These are phyloP conservation scores for Battus philenor DNA, from an alignment of 1,140 invertebrate genomes.

Conservation along the genomic window DNA sequence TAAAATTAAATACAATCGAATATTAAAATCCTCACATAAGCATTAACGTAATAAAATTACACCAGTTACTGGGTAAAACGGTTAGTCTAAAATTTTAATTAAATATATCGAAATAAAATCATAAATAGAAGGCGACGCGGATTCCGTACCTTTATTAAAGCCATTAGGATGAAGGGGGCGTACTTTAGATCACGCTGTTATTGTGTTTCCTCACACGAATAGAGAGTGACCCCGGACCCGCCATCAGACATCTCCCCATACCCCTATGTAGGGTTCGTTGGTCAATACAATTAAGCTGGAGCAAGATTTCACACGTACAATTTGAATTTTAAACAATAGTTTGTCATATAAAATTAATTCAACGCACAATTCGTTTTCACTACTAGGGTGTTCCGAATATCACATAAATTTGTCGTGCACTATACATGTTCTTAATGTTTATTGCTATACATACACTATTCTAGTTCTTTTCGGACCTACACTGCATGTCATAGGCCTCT, in stretches of 20 bases:
- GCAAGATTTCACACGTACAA: conserved; percentile 69
- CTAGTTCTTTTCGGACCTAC: too few species aligned
- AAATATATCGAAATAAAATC: conserved; percentile 69
- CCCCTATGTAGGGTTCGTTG: conserved; percentile 35
- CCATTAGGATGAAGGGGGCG: conserved; percentile 51
- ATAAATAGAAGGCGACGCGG: conserved; percentile 56
- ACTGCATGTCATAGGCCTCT: too few species aligned
- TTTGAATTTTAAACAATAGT: conserved; percentile 74
- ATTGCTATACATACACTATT: too few species aligned
- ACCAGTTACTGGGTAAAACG: too few species aligned
- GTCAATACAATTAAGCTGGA: conserved; percentile 66
- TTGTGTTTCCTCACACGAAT: conserved; percentile 54
- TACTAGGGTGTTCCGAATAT: conserved; percentile 33
- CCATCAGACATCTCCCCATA: conserved; percentile 29
- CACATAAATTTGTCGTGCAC: too few species aligned
- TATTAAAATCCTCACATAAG: too few species aligned
- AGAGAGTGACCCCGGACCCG: conserved; percentile 30
- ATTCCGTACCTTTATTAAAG: conserved; percentile 68
- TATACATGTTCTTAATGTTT: too few species aligned
- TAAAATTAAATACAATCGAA: too few species aligned
- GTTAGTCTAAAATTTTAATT: conserved; percentile 63
- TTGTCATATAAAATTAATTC: conserved; percentile 74
- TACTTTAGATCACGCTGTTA: conserved; percentile 51
- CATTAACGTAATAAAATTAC: too few species aligned
- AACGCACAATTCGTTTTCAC: conserved; percentile 32